Base-by-base conservation (phyloP, 2,888 invertebrate genomes). In the Rhagophthalmus giganteus region DNA sequence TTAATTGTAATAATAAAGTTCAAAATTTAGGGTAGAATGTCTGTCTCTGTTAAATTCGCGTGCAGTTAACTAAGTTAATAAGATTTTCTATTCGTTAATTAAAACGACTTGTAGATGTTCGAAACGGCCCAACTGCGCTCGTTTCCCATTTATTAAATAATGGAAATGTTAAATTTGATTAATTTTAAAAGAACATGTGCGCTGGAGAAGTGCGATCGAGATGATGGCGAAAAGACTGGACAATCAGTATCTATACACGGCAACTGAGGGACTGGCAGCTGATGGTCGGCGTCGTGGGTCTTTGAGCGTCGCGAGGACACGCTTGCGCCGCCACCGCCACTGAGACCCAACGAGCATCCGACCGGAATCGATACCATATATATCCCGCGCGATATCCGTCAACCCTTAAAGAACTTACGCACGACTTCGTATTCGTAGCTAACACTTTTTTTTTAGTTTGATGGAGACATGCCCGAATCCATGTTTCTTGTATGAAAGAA, bases 321-420 rank as follows among this genome's bases (percentile, higher is more conserved):
- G 59, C 59, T 57, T 57, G 60, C 61, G 61, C 60, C 57, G 39
- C 54, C 56, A 31, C 52, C 51, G 52, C 54, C 50, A 58, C 53
- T 49, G 56, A 51, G 57, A 57, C 58, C 53, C 59, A 46, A 59
- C 61, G 55, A 60, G 56, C 56, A 62, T 47, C 59, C 58, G 57
- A 61, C 62, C 59, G 62, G 63, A 65, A 65, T 65, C 64, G 64
- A 65, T 65, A 65, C 54, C 59, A 58, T 57, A 59, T n/a, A n/a
- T 61, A 46, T 46, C 56, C 41, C 34, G 46, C 53, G 38, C 52
- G 57, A 57, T 59, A 59, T 58, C 55, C 59, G 61, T 61, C 59
- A 61, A 57, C 52, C 52, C 55, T 39, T 46, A 48, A 52, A 48
- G 49, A 53, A 47, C 42, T 51, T 55, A 39, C 44, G 44, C 45